Conservation (phyloP, 2,888 invertebrate genomes). For the Plagodis dolabraria region DNA sequence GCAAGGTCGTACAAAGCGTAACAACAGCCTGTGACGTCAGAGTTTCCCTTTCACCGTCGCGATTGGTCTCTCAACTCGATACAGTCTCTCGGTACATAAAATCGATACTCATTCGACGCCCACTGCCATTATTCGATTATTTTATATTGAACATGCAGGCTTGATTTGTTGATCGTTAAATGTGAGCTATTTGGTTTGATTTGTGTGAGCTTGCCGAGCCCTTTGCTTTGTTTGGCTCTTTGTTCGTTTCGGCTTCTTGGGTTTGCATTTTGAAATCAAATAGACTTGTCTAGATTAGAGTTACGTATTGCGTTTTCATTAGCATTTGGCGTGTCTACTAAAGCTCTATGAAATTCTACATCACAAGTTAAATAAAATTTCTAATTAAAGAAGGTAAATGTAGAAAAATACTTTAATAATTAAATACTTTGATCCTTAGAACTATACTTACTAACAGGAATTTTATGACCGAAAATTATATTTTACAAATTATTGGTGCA, state of each 20-base stretch:
- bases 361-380: too few relatives aligned
- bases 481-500: too few relatives aligned
- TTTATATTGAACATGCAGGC: conserved; percentile 17
- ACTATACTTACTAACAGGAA: too few relatives aligned
- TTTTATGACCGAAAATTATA: too few relatives aligned
- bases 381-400: too few relatives aligned
- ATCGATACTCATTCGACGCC: conserved; percentile 47
- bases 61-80: conserved; percentile 53
- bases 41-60: conserved; percentile 74
- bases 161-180: conserved; percentile 26
- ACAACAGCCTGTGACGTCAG: conserved; percentile 65
- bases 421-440: too few relatives aligned
- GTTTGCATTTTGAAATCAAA: not conserved
- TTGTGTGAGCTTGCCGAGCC: conserved; percentile 25
- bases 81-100: conserved; percentile 44
- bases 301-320: too few relatives aligned
- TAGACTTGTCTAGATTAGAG: too few relatives aligned
- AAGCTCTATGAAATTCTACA: too few relatives aligned
- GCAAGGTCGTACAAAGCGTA: conserved; percentile 56
- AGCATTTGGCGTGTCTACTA: too few relatives aligned
- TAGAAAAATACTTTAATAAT: too few relatives aligned
- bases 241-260: conserved; percentile 6
- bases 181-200: conserved; percentile 17
- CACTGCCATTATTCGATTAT: conserved; percentile 36
- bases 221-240: conserved; percentile 17